phyloP scores from a whole-genome alignment of 2,113 vertebrate genomes.

The Ardeotis arabs region DNA sequence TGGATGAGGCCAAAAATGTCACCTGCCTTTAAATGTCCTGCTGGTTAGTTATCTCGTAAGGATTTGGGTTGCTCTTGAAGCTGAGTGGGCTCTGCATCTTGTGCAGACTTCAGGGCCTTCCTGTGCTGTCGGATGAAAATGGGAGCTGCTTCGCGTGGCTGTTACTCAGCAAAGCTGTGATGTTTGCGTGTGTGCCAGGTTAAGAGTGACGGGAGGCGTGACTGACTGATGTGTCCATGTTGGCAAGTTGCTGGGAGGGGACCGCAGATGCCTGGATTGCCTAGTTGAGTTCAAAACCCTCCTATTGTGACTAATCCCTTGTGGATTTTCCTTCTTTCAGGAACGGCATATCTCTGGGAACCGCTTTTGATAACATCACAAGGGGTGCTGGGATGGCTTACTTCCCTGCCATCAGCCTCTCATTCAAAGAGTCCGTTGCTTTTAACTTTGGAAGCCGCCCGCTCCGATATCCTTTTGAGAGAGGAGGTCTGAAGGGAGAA shows the following conservation, averaged over 20 bases:
- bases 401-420: slow-evolving; percentile 97
- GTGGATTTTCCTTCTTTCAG: slow-evolving; percentile 68
- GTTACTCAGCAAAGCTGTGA: not conserved
- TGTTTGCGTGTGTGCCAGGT: not conserved
- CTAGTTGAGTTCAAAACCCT: not conserved
- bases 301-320: not conserved
- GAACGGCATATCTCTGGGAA: slow-evolving; percentile 92
- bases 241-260: not conserved
- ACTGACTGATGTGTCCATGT: not conserved
- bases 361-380: slow-evolving; percentile 91
- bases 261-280: not conserved
- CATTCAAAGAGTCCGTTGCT: slow-evolving; percentile 96
- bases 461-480: slow-evolving; percentile 93
- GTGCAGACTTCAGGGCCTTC: not conserved
- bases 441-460: slow-evolving; percentile 98
- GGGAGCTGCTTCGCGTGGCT: not conserved
- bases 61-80: not conserved
- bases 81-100: not conserved
- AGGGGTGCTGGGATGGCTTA: slow-evolving; percentile 91
- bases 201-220: not conserved
- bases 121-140: rapidly evolving
- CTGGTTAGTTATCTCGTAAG: not conserved
- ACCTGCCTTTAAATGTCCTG: not conserved
- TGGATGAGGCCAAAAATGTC: not conserved
- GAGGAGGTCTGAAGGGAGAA: not conserved